Conservation (phyloP, 2,888 invertebrate species). For the Eilema caniola region DNA sequence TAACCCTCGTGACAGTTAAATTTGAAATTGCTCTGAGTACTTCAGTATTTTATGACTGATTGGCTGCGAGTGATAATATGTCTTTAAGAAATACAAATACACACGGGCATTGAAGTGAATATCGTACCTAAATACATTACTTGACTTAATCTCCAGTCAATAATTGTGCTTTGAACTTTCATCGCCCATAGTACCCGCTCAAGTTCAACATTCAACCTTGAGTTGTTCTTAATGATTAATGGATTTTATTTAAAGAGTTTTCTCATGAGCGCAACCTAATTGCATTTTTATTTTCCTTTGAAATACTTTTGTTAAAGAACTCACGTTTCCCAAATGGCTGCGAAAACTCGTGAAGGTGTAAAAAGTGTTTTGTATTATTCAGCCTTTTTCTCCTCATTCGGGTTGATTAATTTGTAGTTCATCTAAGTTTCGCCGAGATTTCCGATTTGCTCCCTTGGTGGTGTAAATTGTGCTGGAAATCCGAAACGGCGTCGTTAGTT, state of each 20-base stretch:
- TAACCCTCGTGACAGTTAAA: not conserved
- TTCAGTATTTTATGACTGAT: not conserved
- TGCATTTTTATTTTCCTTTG: constrained; percentile 17
- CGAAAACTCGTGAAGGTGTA: constrained; percentile 49
- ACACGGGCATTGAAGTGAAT: constrained; percentile 9
- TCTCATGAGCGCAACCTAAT: constrained; percentile 18
- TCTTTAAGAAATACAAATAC: not conserved
- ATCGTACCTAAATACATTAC: constrained; percentile 4
- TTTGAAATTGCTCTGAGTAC: not conserved
- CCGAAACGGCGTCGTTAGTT: constrained; percentile 84
- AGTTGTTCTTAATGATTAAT: constrained; percentile 20
- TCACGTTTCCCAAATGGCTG: constrained; percentile 26
- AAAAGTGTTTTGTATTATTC: constrained; percentile 65
- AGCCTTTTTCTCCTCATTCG: constrained; percentile 59
- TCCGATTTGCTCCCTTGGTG: constrained; percentile 69
- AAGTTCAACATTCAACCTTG: not conserved
- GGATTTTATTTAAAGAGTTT: constrained; percentile 17
- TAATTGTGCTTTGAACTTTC: constrained; percentile 8
- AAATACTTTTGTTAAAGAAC: constrained; percentile 27
- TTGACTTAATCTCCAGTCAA: constrained; percentile 12
- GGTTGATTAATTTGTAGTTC: constrained; percentile 74
- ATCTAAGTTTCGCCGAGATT: constrained; percentile 75
- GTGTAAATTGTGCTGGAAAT: constrained; percentile 84
- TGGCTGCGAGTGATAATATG: not conserved
- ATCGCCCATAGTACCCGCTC: constrained; percentile 4